Conservation (phyloP, 1,140 invertebrate genomes). For the Whitmania pigra region DNA sequence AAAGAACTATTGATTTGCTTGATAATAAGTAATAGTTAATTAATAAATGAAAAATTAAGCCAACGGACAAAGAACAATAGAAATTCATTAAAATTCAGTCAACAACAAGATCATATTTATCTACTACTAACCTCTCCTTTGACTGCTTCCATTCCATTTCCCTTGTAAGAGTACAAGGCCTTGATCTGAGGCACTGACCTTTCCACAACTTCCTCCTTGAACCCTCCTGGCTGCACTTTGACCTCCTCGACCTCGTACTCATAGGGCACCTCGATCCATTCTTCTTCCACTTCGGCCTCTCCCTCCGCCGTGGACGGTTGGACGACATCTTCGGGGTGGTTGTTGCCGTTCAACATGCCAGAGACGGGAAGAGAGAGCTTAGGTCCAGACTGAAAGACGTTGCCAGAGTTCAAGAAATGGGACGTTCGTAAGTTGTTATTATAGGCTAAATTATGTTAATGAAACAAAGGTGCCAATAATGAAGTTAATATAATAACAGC, state of each 20-base stretch:
- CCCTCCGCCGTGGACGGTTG: constrained; percentile 26
- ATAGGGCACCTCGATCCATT: constrained; percentile 59
- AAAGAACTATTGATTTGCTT: too few species aligned
- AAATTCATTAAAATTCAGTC: constrained; percentile 15
- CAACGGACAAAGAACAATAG: not conserved
- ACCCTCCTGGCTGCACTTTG: constrained; percentile 62
- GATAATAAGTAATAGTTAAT: too few species aligned
- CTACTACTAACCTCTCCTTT: constrained; percentile 70
- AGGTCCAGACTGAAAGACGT: too few species aligned
- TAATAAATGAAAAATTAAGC: too few species aligned
- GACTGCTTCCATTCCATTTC: constrained; percentile 78
- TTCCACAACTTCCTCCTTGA: constrained; percentile 70
- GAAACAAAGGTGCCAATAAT: too few species aligned
- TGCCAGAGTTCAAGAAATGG: too few species aligned
- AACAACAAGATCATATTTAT: constrained; percentile 1
- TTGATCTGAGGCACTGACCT: constrained; percentile 74
- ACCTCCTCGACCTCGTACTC: constrained; percentile 62
- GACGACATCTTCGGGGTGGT: not conserved
- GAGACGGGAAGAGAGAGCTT: too few species aligned
- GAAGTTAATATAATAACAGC: not conserved
- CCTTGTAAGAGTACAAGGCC: constrained; percentile 72
- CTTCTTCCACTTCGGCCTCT: constrained; percentile 41
- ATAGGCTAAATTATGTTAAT: too few species aligned
- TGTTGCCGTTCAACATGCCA: not conserved
- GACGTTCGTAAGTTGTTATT: too few species aligned